Evolutionary conservation across 1,140 invertebrate species (phyloP).

Genomic region (Temnothorax nylanderi): DNA sequence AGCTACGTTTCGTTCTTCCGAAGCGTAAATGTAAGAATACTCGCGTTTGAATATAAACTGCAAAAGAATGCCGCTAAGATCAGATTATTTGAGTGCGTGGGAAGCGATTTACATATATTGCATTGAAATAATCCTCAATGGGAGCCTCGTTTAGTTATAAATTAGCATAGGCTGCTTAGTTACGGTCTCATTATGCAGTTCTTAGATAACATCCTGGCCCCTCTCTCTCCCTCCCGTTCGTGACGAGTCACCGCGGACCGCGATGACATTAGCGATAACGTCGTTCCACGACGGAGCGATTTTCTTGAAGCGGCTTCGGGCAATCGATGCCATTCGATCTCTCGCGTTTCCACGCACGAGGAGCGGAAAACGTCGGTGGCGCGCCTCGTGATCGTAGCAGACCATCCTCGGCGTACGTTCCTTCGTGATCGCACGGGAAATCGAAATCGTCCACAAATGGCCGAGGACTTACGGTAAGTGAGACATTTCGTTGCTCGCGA

Average conservation of each 20-base stretch:
- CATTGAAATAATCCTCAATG: neutral
- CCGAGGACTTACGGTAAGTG: constrained; percentile 66
- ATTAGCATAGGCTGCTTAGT: neutral
- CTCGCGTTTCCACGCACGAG: neutral
- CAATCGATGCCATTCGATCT: constrained; percentile 35
- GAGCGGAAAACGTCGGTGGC: constrained; percentile 8
- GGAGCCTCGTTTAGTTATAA: neutral
- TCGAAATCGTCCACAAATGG: constrained; percentile 47
- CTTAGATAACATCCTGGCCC: neutral
- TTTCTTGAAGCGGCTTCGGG: neutral
- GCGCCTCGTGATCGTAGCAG: neutral
- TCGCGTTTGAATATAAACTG: neutral
- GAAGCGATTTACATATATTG: neutral
- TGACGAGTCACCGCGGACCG: neutral
- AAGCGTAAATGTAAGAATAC: neutral
- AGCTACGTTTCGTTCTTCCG: neutral
- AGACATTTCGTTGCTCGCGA: neutral
- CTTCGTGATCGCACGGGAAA: neutral
- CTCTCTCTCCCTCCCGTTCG: neutral
- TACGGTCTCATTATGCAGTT: neutral
- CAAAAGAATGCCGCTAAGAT: neutral
- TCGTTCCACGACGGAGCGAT: neutral
- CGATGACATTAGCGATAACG: constrained; percentile 38
- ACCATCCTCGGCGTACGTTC: neutral
- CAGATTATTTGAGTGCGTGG: too few species aligned